phyloP scores from a whole-genome alignment of 2,113 vertebrate species.

The Elephas maximus region DNA sequence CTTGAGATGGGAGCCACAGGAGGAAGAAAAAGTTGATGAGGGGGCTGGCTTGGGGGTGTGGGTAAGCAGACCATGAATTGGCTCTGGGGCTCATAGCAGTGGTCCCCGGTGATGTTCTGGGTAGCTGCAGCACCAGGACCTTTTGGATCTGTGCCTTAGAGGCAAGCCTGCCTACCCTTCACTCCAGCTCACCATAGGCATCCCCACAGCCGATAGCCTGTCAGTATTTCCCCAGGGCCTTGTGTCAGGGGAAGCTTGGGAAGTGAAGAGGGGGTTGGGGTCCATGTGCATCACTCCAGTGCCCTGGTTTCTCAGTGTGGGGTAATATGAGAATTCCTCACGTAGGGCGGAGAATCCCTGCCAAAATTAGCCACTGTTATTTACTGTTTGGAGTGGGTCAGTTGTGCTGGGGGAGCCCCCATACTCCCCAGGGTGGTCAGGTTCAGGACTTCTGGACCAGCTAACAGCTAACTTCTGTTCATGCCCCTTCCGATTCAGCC shows the following conservation, averaged over 20 bases:
- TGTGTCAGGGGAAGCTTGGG: neutral
- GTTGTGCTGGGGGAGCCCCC: neutral
- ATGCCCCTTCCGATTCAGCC: neutral
- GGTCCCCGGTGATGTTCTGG: neutral
- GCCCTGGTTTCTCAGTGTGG: neutral
- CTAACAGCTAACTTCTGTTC: neutral
- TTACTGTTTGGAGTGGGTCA: neutral
- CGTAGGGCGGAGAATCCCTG: neutral
- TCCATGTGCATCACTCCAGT: neutral
- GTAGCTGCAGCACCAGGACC: neutral
- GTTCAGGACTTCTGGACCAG: neutral
- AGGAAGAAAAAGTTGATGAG: neutral
- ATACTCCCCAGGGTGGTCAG: neutral
- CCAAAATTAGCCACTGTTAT: neutral
- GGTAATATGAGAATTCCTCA: neutral
- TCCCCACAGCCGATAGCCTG: neutral
- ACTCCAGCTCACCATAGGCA: neutral
- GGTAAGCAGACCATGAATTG: neutral
- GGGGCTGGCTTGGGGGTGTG: neutral
- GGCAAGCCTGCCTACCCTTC: neutral
- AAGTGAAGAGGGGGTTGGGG: neutral
- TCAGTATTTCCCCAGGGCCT: neutral
- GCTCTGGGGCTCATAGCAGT: neutral
- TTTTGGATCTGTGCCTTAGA: neutral
- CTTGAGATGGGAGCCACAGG: neutral